Evolutionary conservation across 53 echinoderm and acorn worm genomes (phyloP).

Genomic region (Hippasteria phrygiana): DNA sequence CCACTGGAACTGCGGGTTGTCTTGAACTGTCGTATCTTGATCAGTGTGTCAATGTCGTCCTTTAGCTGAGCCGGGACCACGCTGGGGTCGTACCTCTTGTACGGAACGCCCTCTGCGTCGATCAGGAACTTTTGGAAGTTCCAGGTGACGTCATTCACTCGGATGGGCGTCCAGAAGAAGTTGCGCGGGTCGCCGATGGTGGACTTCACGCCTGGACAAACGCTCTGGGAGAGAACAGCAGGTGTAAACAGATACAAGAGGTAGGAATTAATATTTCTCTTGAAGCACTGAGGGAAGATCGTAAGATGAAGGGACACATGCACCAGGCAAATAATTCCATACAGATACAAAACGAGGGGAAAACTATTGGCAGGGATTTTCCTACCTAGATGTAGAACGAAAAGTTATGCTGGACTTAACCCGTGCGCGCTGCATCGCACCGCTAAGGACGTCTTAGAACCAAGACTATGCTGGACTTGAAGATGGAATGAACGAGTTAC

Average conservation of each 20-base stretch:
- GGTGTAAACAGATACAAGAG: background rate
- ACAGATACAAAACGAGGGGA: no score
- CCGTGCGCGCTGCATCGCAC: no score
- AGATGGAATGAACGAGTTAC: no score
- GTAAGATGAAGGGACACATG: no score
- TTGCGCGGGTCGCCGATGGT: constrained; percentile 67
- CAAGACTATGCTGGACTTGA: no score
- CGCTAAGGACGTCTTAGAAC: no score
- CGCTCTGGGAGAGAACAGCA: constrained; percentile 51
- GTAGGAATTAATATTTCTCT: background rate
- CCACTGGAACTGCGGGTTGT: constrained; percentile 19
- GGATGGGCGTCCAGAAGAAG: constrained; percentile 76
- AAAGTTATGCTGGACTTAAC: no score
- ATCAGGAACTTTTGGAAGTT: constrained; percentile 93
- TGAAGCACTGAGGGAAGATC: no score
- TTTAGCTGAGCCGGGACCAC: constrained; percentile 67
- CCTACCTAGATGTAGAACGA: no score
- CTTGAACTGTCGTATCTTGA: constrained; percentile 26
- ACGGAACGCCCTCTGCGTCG: constrained; percentile 75
- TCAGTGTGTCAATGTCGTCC: constrained; percentile 61
- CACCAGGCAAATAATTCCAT: no score
- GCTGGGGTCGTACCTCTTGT: constrained; percentile 78
- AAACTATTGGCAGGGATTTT: no score
- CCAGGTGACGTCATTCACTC: constrained; percentile 83
- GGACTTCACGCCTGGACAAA: constrained; percentile 73